Evolutionary conservation across 2,797 vertebrate species (phyloP), one percentile per base, ranked within the genome.

Genomic region (Toxotes lorentzi): DNA sequence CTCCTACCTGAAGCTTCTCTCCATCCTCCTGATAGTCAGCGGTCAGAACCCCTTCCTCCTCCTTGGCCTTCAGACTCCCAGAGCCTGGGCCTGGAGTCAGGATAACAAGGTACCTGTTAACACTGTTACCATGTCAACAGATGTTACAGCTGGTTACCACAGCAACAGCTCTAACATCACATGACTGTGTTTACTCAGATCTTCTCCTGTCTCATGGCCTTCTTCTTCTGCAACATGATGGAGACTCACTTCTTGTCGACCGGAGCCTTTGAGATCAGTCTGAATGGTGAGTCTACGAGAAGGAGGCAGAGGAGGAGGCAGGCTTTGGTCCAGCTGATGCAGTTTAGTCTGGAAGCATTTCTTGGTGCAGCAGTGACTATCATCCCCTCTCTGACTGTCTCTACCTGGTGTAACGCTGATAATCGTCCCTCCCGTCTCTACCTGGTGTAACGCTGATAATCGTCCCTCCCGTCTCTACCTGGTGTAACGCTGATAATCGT

Each of bases 191-290:
- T 71, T 65, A 2, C 45, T 66, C 91, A 96, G 95, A 95, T 96
- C 76, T 96, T 96, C 83, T 96, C 95, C 5, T 96, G 95, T 84
- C 89, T 96, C 58, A 96, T 96, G 95, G 88, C 88, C 2, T 96
- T 95, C 83, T 96, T 96, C 86, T 83, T 96, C 61, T 95, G 93
- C 76, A 96, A 96, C 89, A 96, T 96, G 95, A 74, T 96, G 86
- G 95, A 96, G 88, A 96, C 95, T 4, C 92, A 96, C 86, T 95
- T 95, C 79, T 82, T 95, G 84, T 96, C 95, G 1, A 96, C 95
- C 0, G 95, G 95, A 74, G 95, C 95, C 47, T 96, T 96, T 21
- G 95, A 96, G 84, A 83, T 96, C 79, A 90, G 85, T 1, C 86
- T 96, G 27, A 95, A 96, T 2, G 94, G 95, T 96, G 67, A 89